A percentile compares a stretch with the other conserved stretches of the same genome.
Evolutionary conservation across 2,113 vertebrate species (phyloP).

Genomic region (Fulica atra): DNA sequence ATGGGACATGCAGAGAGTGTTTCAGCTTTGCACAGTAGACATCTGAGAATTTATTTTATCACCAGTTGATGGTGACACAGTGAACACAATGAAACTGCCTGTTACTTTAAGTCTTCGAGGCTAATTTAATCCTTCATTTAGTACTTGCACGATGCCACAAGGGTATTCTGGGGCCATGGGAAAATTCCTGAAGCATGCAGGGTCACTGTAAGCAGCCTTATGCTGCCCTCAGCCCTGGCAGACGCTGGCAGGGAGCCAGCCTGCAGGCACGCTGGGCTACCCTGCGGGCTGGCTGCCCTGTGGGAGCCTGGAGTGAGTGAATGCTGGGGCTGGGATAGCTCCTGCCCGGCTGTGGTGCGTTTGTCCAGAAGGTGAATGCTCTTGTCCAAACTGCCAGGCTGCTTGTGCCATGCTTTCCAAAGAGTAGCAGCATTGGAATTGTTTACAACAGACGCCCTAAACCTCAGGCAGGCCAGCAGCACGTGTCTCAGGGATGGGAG

Average conservation of each 20-base stretch:
- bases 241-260: neutral
- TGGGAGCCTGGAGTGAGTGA: rapidly evolving
- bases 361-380: neutral
- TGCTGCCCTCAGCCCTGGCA: neutral
- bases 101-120: neutral
- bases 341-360: neutral
- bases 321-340: neutral
- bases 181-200: neutral
- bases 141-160: neutral
- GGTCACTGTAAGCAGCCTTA: neutral
- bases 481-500: rapidly evolving
- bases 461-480: neutral
- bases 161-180: neutral
- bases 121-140: constrained; percentile 36
- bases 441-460: neutral
- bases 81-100: neutral
- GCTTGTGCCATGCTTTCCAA: neutral
- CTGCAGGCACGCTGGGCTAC: neutral
- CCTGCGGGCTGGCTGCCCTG: rapidly evolving
- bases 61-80: too few relatives aligned
- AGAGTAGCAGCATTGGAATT: neutral
- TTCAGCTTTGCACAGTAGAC: neutral
- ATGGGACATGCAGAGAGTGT: neutral
- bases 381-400: neutral
- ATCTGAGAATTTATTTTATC: neutral